Evolutionary conservation across 2,888 invertebrate genomes (phyloP).

Genomic region (Hartigia nigra): DNA sequence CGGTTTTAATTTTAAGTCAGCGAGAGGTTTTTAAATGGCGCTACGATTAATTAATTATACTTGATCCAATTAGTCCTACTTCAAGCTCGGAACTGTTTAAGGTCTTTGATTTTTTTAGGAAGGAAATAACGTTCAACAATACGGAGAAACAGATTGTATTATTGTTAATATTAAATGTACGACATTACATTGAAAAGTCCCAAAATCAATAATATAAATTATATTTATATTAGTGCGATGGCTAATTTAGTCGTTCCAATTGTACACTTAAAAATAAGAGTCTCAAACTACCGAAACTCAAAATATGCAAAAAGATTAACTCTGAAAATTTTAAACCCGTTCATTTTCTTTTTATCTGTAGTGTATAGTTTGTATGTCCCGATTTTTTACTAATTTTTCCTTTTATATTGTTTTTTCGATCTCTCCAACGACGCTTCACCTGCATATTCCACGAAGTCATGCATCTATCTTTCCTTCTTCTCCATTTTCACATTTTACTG

Average conservation of each 20-base stretch:
- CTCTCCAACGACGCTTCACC: neutral
- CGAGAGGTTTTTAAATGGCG: neutral
- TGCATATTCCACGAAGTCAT: neutral
- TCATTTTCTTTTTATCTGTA: neutral
- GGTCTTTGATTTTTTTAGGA: neutral
- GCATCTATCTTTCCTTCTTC: neutral
- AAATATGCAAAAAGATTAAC: neutral
- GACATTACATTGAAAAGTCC: neutral
- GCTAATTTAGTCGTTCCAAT: too few relatives aligned
- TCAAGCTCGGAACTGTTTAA: neutral
- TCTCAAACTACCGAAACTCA: too few relatives aligned
- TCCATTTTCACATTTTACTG: neutral
- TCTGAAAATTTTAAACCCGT: neutral
- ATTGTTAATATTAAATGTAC: neutral
- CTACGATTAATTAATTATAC: neutral
- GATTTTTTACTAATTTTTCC: neutral
- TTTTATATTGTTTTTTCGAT: slow-evolving; percentile 1
- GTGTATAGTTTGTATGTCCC: neutral
- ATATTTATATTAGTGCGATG: neutral
- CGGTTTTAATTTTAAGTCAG: neutral
- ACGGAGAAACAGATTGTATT: neutral
- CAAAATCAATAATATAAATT: neutral
- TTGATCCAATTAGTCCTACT: neutral
- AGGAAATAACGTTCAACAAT: neutral
- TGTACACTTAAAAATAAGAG: too few relatives aligned